Base-by-base conservation (phyloP, 2,888 invertebrate genomes). In the Aspidiotus destructor region DNA sequence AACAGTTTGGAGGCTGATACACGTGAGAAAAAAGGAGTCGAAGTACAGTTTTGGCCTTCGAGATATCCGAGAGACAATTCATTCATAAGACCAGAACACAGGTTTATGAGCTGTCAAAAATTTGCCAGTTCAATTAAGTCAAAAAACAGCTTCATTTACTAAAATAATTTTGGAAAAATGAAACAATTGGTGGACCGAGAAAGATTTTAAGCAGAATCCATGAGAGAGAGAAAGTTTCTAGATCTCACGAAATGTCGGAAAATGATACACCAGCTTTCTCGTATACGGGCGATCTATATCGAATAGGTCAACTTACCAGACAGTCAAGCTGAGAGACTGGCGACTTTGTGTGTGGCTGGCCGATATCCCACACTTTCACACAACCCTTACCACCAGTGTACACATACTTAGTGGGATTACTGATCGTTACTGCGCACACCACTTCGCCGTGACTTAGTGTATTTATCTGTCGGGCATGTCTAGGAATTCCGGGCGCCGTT, bases 351-450 rank as follows among this genome's bases (percentile, higher is more conserved):
- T 86, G 87, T 41, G 91, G 89, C 77, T 92, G 92, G 79, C 89
- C 88, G 78, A 94, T 93, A 80, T 95, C 94, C 95, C 95, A 95
- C 70, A 96, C 93, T 80, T 97, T 97, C 73, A 97, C 96, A 80
- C 95, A 92, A 71, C 96, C 95, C 80, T 94, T 95, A 74, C 94
- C 95, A 60, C 94, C 96, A 5, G 96, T 96, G 81, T 95, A 96
- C 63, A 93, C 92, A 79, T 91, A 89, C 77, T 90, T 90, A 64
- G 92, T 91, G 70, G 92, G 91, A 79, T 91, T 91, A 71, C 92
- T 92, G 75, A 97, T 94, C 70, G 96, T 95, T 62, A 97, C 97
- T 52, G 96, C 96, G 79, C 96, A 96, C 41, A 96, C 96, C 69
- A 96, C 96, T 78, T 97, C 96, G 42, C 96, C 96, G 79, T 97